Evolutionary conservation across 2,113 vertebrate genomes (phyloP).

Genomic region (Eupsittula cactorum): DNA sequence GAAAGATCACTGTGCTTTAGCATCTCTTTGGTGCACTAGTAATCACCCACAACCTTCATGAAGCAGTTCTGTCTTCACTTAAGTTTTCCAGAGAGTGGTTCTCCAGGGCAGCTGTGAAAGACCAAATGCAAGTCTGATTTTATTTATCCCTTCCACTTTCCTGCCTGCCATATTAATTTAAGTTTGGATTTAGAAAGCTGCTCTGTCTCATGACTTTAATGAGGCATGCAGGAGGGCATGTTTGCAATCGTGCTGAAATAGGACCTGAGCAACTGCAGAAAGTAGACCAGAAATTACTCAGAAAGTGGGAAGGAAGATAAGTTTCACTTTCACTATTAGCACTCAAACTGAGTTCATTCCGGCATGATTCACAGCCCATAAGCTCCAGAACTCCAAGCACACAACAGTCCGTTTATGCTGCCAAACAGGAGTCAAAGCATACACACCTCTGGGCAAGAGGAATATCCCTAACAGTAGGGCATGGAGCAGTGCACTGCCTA

Average conservation of each 20-base stretch:
- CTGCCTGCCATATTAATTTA: not conserved
- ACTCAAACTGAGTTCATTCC: not conserved
- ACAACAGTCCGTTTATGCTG: not conserved
- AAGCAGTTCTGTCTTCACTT: not conserved
- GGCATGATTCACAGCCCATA: not conserved
- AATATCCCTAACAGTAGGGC: not conserved
- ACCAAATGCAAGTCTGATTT: not conserved
- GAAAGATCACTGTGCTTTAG: fast-evolving
- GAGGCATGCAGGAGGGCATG: fast-evolving
- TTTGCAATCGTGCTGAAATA: not conserved
- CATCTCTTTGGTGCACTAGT: not conserved
- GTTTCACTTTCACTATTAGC: not conserved
- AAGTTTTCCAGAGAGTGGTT: not conserved
- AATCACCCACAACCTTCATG: not conserved
- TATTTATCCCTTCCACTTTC: not conserved
- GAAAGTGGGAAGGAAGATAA: not conserved
- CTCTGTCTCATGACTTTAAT: not conserved
- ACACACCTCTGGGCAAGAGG: not conserved
- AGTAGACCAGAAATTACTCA: not conserved
- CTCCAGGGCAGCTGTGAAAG: not conserved
- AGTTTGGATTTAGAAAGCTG: not conserved
- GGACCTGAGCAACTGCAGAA: not conserved
- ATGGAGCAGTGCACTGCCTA: fast-evolving
- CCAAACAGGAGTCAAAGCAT: not conserved
- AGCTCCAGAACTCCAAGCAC: not conserved